These are phyloP conservation scores for Hofmannophila pseudospretella DNA, from an alignment of 2,888 invertebrate species.

Conservation along the genomic window DNA sequence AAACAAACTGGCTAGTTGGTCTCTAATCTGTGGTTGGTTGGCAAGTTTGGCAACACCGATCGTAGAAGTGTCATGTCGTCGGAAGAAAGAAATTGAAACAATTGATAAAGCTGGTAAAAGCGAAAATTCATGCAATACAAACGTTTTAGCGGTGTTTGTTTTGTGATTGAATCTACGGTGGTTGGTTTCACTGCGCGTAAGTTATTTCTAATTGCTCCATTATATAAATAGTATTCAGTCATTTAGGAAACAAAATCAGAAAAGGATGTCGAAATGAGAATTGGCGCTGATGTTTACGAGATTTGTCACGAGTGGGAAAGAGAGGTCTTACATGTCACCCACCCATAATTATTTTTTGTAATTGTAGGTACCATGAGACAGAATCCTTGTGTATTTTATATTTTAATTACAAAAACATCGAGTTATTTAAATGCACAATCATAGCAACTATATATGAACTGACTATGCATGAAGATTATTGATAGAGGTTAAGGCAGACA, in stretches of 20 bases:
- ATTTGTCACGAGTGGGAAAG: constrained; percentile 22
- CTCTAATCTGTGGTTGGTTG: too few species aligned
- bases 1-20: too few species aligned
- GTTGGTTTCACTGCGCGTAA: constrained; percentile 28
- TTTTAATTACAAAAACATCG: not conserved
- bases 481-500: too few species aligned
- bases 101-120: constrained; percentile 31
- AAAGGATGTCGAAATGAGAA: constrained; percentile 18
- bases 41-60: constrained; percentile 1
- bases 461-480: too few species aligned
- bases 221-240: constrained; percentile 7
- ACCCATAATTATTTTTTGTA: constrained; percentile 11
- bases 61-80: constrained; percentile 10
- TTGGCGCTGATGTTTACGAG: constrained; percentile 24
- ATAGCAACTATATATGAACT: too few species aligned
- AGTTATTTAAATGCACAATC: too few species aligned
- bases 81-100: constrained; percentile 38
- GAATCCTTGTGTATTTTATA: not conserved
- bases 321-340: constrained; percentile 22
- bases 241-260: constrained; percentile 10
- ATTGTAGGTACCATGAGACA: not conserved
- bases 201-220: constrained; percentile 15
- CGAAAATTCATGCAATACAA: constrained; percentile 24
- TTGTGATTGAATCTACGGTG: constrained; percentile 24
- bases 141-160: constrained; percentile 24